phyloP scores from a whole-genome alignment of 2,797 vertebrate species.

The Thalassophryne amazonica region DNA sequence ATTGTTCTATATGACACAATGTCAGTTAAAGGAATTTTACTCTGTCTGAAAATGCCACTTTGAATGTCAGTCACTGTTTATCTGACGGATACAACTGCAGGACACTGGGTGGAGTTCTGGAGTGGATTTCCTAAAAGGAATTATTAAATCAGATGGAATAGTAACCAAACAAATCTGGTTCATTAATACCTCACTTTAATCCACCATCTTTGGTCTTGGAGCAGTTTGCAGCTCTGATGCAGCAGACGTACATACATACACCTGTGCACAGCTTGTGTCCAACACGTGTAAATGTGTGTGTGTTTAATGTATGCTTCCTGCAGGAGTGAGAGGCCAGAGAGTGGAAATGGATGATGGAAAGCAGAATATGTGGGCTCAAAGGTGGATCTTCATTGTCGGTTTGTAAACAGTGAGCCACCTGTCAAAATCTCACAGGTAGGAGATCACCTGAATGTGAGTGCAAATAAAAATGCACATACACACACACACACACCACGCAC shows the following conservation, averaged over 20 bases:
- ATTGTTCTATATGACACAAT: neutral
- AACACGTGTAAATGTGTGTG: neutral
- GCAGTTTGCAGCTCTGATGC: constrained; percentile 14
- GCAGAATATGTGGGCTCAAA: constrained; percentile 88
- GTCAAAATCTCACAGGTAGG: constrained; percentile 96
- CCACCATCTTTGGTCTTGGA: constrained; percentile 40
- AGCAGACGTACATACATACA: neutral
- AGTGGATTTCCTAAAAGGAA: constrained; percentile 61
- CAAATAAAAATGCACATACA: neutral
- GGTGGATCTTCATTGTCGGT: constrained; percentile 89
- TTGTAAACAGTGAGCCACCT: constrained; percentile 85
- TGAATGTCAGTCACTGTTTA: neutral
- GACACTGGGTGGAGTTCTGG: constrained; percentile 7
- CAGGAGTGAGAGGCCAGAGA: constrained; percentile 81
- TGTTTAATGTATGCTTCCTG: constrained; percentile 14
- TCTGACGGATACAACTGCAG: constrained; percentile 3
- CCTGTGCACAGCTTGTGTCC: no score
- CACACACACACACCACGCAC: no score
- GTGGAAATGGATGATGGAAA: constrained; percentile 89
- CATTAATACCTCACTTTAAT: constrained; percentile 71
- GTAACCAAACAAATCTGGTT: constrained; percentile 52
- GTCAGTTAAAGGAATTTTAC: neutral
- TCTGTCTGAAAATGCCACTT: neutral
- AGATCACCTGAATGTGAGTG: constrained; percentile 50
- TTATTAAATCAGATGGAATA: constrained; percentile 63